Percentiles rank a stretch among this genome's conserved stretches.
These are phyloP conservation scores for Ferrisia virgata DNA, from an alignment of 2,888 invertebrate genomes.

Conservation along the genomic window DNA sequence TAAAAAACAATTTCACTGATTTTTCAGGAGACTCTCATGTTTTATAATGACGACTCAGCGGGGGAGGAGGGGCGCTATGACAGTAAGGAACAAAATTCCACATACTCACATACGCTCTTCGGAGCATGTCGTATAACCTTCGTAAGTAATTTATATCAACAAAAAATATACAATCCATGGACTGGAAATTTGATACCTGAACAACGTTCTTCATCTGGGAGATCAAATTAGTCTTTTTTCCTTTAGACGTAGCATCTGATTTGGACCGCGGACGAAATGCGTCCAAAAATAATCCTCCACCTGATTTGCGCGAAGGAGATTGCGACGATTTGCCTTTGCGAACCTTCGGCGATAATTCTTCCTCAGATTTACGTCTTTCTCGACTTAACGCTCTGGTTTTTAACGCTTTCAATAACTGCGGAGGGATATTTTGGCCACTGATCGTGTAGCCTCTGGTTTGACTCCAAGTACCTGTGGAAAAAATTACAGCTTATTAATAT, in stretches of 20 bases:
- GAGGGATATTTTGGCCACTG: conserved; percentile 21
- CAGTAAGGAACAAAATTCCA: too few relatives aligned
- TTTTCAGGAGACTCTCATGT: too few relatives aligned
- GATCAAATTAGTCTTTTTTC: conserved; percentile 64
- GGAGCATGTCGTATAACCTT: background rate
- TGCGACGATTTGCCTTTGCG: conserved; percentile 45
- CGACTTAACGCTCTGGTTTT: conserved; percentile 13
- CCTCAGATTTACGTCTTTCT: conserved; percentile 49
- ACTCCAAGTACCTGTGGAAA: conserved; percentile 36
- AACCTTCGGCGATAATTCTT: conserved; percentile 48
- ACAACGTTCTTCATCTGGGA: conserved; percentile 81
- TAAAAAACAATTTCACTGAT: too few relatives aligned
- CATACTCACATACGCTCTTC: too few relatives aligned
- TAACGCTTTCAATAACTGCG: conserved; percentile 26
- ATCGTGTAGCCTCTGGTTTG: conserved; percentile 35
- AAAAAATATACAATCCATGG: background rate
- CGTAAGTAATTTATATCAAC: background rate
- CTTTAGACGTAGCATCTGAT: conserved; percentile 66
- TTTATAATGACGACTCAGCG: too few relatives aligned
- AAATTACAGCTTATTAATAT: background rate
- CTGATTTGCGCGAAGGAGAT: conserved; percentile 47
- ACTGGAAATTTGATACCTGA: conserved; percentile 59
- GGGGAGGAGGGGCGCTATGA: too few relatives aligned
- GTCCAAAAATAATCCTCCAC: conserved; percentile 61
- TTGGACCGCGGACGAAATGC: conserved; percentile 75